Percentiles rank a stretch among this genome's conserved stretches.
These are phyloP conservation scores for Drosophila sulfurigaster DNA, from an alignment of 1,140 invertebrate species.

Conservation along the genomic window DNA sequence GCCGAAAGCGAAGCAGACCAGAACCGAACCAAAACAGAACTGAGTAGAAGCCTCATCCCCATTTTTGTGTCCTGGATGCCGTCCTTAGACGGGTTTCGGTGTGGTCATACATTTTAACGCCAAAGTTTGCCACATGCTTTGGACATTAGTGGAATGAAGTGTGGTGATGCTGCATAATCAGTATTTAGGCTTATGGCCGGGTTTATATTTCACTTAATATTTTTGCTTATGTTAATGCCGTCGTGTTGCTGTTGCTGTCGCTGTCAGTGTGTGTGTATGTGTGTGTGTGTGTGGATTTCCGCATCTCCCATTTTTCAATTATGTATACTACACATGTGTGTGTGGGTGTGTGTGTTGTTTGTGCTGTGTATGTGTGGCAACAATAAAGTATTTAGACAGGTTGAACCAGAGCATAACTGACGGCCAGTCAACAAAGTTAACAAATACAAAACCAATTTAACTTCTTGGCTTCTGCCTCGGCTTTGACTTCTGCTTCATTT, in stretches of 20 bases:
- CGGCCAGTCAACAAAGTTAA: conserved; percentile 71
- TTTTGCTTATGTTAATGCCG: conserved; percentile 59
- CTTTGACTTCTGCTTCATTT: conserved; percentile 47
- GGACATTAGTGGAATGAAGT: conserved; percentile 32
- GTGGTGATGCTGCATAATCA: conserved; percentile 66
- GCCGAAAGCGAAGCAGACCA: background rate
- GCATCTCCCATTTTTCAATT: conserved; percentile 69
- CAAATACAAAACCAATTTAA: conserved; percentile 81
- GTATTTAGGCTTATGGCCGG: conserved; percentile 68
- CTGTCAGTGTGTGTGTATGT: background rate
- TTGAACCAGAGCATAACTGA: conserved; percentile 68
- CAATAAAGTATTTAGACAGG: conserved; percentile 62
- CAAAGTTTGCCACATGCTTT: conserved; percentile 57
- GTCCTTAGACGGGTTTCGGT: conserved; percentile 24
- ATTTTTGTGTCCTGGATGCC: background rate
- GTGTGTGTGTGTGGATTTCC: conserved; percentile 32
- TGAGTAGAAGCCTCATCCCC: background rate
- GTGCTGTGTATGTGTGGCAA: conserved; percentile 22
- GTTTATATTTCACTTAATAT: conserved; percentile 79
- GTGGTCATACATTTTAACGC: conserved; percentile 65
- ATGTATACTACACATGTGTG: background rate
- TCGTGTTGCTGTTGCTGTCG: conserved; percentile 6
- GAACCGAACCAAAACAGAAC: background rate
- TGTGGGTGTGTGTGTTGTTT: background rate
- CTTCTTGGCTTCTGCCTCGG: conserved; percentile 71